Evolutionary conservation across 1,140 invertebrate species (phyloP), one percentile per base, ranked within the genome.

Genomic region (Ladona fulva): DNA sequence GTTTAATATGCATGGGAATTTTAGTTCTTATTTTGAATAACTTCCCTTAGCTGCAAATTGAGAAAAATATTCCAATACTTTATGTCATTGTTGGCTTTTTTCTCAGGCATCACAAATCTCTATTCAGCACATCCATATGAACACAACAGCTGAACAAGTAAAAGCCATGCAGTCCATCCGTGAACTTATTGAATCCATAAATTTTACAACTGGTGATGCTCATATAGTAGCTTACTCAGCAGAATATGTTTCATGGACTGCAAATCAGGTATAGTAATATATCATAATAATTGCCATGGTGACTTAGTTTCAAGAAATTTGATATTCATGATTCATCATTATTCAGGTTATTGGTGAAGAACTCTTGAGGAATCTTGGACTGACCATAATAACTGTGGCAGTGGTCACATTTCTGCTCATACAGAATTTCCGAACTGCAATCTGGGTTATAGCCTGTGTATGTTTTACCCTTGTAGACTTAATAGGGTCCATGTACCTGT

Each of bases 401-500:
- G 77, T 87, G 24, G 87, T 89, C 14, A 90, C 89, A 1, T 78
- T 89, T 24, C 24, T 89, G 19, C 82, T 90, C 19, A 85, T 90
- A 74, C 86, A 87, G 75, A 86, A 90, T 78, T 74, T 89, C 16
- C 81, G 83, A 76, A 85, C 87, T 7, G 85, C 87, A 29, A 82
- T 89, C 77, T 85, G 88, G 82, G 88, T 89, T 0, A 85, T 84
- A 37, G 83, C 82, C 29, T 86, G 80, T 84, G 88, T 90, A 16
- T 81, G 87, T 0, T 86, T 89, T 75, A 89, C 89, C 0, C 83
- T 91, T 76, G 84, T 90, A 24, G 87, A 89, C 82, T 85, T 90
- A 37, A 82, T 86, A 16, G 89, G 88, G 74, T 85, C 85, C 5
- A 86, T 89, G 85, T 84, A 89, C 80, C 86, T 88, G 77, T 84